Evolutionary conservation across 2,113 vertebrate genomes (phyloP).

Genomic region (Arothron firmamentum): DNA sequence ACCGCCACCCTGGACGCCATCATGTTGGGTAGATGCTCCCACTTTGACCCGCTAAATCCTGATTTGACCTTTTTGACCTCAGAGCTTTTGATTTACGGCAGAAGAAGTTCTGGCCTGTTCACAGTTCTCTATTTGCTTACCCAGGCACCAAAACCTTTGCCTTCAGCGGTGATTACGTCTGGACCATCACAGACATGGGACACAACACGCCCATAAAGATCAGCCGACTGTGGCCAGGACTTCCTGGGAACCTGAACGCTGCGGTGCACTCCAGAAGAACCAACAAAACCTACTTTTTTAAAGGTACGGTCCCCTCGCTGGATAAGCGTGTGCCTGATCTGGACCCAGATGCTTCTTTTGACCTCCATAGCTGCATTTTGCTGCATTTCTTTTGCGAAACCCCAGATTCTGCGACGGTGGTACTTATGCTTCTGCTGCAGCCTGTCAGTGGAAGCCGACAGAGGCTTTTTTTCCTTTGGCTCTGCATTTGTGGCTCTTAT

Average conservation of each 20-base stretch:
- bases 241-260: conserved; percentile 82
- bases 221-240: conserved; percentile 76
- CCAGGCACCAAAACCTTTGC: conserved; percentile 86
- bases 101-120: not conserved
- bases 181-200: conserved; percentile 83
- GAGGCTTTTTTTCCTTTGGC: not conserved
- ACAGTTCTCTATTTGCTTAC: not conserved
- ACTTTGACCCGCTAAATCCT: not conserved
- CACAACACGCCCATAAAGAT: conserved; percentile 74
- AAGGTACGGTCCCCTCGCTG: conserved; percentile 70
- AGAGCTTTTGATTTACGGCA: not conserved
- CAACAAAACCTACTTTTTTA: conserved; percentile 84
- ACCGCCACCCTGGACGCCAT: conserved; percentile 80
- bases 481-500: too few relatives aligned
- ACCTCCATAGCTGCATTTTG: not conserved
- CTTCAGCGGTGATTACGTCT: conserved; percentile 86
- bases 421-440: not conserved
- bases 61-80: not conserved
- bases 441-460: not conserved
- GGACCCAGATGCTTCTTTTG: conserved; percentile 4
- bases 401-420: too few relatives aligned
- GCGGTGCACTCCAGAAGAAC: conserved; percentile 83
- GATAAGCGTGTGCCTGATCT: not conserved
- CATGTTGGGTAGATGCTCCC: conserved; percentile 77
- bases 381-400: too few relatives aligned